Percentiles rank a stretch among this genome's conserved stretches.
Conservation (phyloP, 1,140 invertebrate genomes). For the Hycleus phaleratus region DNA sequence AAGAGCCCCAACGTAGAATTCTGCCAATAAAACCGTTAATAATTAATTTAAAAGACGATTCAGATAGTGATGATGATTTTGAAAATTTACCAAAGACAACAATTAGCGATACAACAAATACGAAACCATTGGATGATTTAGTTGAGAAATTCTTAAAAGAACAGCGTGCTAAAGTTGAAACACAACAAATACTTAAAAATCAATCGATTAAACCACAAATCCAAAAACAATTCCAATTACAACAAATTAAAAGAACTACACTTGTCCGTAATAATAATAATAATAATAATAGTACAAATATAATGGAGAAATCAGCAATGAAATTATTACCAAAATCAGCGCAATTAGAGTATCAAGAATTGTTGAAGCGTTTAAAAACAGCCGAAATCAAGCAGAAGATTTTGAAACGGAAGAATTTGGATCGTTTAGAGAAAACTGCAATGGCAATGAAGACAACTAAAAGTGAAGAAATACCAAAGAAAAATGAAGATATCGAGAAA, state of each 20-base stretch:
- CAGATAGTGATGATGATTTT: conserved; percentile 30
- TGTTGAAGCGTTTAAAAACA: conserved; percentile 32
- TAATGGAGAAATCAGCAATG: conserved; percentile 32
- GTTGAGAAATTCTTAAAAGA: conserved; percentile 36
- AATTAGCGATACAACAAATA: background rate
- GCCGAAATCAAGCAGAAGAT: conserved; percentile 10
- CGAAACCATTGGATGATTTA: background rate
- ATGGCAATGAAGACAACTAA: background rate
- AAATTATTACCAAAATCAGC: conserved; percentile 35
- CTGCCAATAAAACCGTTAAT: conserved; percentile 34
- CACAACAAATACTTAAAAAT: conserved; percentile 13
- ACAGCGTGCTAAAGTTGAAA: conserved; percentile 36
- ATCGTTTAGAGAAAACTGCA: too few relatives aligned
- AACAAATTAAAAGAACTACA: background rate
- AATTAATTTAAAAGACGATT: conserved; percentile 33
- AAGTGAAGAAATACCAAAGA: background rate
- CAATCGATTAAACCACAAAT: background rate
- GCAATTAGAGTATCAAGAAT: conserved; percentile 35
- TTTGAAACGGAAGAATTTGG: background rate
- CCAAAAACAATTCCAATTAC: background rate
- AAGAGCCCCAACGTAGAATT: background rate
- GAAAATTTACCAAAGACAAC: conserved; percentile 1
- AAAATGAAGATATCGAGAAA: background rate
- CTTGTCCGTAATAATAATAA: background rate
- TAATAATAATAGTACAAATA: background rate